A percentile compares a stretch with the other conserved stretches of the same genome.
Evolutionary conservation across 2,113 vertebrate genomes (phyloP).

Genomic region (Carollia perspicillata): DNA sequence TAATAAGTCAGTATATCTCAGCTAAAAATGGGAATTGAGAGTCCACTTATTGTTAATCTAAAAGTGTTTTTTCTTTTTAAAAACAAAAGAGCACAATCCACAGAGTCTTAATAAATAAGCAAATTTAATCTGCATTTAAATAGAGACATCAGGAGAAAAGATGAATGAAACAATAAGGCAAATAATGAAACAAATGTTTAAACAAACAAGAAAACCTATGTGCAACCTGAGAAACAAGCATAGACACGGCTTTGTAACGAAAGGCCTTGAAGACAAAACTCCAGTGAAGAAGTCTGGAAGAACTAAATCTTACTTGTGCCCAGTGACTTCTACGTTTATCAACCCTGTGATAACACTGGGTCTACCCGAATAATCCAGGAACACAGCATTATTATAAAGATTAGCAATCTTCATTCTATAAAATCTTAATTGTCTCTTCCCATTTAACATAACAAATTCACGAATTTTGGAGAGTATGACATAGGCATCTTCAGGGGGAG

Average conservation of each 20-base stretch:
- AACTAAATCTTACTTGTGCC: not conserved
- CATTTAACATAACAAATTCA: not conserved
- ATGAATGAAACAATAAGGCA: not conserved
- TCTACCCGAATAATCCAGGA: not conserved
- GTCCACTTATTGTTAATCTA: not conserved
- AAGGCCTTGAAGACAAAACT: not conserved
- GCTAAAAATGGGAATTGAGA: not conserved
- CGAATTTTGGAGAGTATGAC: not conserved
- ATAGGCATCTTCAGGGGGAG: not conserved
- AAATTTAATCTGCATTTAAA: not conserved
- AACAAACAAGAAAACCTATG: not conserved
- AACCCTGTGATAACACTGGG: not conserved
- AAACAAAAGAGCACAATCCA: not conserved
- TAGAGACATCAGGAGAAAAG: not conserved
- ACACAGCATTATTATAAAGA: not conserved
- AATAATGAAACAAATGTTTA: not conserved
- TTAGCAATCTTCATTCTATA: not conserved
- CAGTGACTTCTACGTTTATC: not conserved
- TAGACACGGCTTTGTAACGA: not conserved
- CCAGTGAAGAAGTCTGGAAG: not conserved
- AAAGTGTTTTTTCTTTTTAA: not conserved
- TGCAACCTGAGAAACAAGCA: not conserved
- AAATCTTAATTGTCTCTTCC: not conserved
- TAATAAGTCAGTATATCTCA: not conserved
- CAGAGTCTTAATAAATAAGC: not conserved